These are phyloP conservation scores for Halcyon badia DNA, from an alignment of 2,797 vertebrate species.

Conservation along the genomic window DNA sequence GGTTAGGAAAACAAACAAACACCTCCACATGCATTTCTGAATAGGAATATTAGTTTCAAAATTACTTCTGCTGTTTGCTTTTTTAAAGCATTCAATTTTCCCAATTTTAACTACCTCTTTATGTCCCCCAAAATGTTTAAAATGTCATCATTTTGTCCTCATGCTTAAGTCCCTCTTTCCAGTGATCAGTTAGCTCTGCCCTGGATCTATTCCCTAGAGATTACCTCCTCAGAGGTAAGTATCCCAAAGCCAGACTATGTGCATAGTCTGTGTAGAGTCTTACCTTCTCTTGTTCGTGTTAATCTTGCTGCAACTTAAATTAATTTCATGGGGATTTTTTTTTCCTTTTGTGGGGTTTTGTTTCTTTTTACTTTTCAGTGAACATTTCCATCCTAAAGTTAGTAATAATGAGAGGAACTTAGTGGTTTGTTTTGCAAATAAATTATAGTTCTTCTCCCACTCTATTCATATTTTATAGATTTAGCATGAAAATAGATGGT, in stretches of 20 bases:
- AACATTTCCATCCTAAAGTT: not conserved
- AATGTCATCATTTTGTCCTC: not conserved
- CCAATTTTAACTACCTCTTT: not conserved
- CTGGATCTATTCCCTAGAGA: not conserved
- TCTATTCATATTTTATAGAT: not conserved
- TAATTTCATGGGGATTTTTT: not conserved
- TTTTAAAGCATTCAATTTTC: not conserved
- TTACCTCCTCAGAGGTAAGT: not conserved
- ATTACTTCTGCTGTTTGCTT: not conserved
- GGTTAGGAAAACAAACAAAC: not conserved
- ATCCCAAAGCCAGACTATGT: not conserved
- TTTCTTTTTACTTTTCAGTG: not conserved
- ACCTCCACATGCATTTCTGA: not conserved
- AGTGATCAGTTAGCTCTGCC: not conserved
- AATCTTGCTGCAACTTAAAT: not conserved
- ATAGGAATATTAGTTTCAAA: not conserved
- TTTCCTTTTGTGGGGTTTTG: not conserved
- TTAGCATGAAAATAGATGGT: not conserved
- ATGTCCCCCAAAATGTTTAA: not conserved
- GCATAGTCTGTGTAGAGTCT: not conserved
- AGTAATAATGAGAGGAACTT: not conserved
- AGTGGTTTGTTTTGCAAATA: not conserved
- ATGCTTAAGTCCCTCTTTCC: not conserved
- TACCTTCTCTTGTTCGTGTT: not conserved
- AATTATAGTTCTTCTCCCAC: not conserved